Evolutionary conservation across 2,113 vertebrate species (phyloP).

Genomic region (Salvelinus fontinalis): DNA sequence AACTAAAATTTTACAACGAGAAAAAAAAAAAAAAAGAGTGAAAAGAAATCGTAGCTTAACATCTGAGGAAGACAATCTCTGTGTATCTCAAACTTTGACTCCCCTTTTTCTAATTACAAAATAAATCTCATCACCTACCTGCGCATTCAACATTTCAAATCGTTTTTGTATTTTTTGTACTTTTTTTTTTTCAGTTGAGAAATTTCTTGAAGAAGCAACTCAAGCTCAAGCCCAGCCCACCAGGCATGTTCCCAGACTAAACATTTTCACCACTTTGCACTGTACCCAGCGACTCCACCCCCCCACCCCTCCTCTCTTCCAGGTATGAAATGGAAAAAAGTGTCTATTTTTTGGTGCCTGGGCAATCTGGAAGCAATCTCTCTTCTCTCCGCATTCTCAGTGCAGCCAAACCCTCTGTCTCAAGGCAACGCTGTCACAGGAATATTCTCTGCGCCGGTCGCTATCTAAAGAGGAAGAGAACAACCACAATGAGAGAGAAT

Average conservation of each 20-base stretch:
- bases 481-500: constrained; percentile 37
- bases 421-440: constrained; percentile 92
- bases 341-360: constrained; percentile 84
- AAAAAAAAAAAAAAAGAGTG: constrained; percentile 76
- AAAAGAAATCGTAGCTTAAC: constrained; percentile 89
- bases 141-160: constrained; percentile 77
- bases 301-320: constrained; percentile 53
- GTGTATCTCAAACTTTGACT: constrained; percentile 76
- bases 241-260: constrained; percentile 83
- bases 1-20: constrained; percentile 81
- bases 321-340: constrained; percentile 85
- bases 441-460: constrained; percentile 86
- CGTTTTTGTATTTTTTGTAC: constrained; percentile 69
- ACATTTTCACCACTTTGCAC: constrained; percentile 73
- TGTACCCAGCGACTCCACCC: constrained; percentile 79
- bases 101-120: constrained; percentile 75
- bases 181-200: constrained; percentile 67
- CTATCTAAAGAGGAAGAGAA: constrained; percentile 83
- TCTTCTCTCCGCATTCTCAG: constrained; percentile 81
- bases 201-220: constrained; percentile 78
- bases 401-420: constrained; percentile 86
- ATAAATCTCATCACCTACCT: constrained; percentile 82
- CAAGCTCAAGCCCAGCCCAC: constrained; percentile 81
- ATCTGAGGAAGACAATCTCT: constrained; percentile 89
- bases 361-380: constrained; percentile 94